Percentiles rank a stretch among this genome's conserved stretches.
Conservation (phyloP, 37 sponge, comb jelly and placozoan species). For the Beroe forskalii region DNA sequence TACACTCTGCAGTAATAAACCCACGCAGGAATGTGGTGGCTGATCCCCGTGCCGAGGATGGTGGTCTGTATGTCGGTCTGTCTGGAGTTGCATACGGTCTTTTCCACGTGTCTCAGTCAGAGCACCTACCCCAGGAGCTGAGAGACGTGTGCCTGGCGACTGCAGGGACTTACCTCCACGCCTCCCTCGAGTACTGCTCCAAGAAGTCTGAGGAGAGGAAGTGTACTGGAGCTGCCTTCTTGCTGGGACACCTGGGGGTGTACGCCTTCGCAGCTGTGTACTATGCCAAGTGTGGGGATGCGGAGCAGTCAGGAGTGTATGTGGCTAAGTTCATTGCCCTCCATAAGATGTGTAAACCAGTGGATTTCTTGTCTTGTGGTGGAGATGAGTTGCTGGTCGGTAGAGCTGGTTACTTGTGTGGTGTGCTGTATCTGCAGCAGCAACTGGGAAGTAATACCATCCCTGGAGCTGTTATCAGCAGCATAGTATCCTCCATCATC, state of each 20-base stretch:
- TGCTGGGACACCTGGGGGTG: slow-evolving; percentile 43
- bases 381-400: slow-evolving; percentile 61
- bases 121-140: neutral
- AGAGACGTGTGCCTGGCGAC: neutral
- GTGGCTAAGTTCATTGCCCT: slow-evolving; percentile 14
- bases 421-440: slow-evolving; percentile 36
- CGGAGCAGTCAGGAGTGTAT: neutral
- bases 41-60: slow-evolving; percentile 51
- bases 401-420: slow-evolving; percentile 49
- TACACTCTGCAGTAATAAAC: no score
- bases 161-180: neutral
- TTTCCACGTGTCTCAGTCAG: slow-evolving; percentile 44
- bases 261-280: slow-evolving; percentile 43
- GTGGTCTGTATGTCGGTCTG: slow-evolving; percentile 52
- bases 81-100: slow-evolving; percentile 27
- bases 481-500: slow-evolving; percentile 18
- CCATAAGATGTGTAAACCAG: slow-evolving; percentile 41
- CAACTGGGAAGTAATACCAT: slow-evolving; percentile 12
- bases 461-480: neutral
- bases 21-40: neutral
- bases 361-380: slow-evolving; percentile 50
- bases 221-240: slow-evolving; percentile 8
- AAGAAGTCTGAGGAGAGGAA: slow-evolving; percentile 17
- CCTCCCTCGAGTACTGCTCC: slow-evolving; percentile 19
- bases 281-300: neutral